Evolutionary conservation across 2,113 vertebrate species (phyloP).

Genomic region (Triplophysa dalaica): DNA sequence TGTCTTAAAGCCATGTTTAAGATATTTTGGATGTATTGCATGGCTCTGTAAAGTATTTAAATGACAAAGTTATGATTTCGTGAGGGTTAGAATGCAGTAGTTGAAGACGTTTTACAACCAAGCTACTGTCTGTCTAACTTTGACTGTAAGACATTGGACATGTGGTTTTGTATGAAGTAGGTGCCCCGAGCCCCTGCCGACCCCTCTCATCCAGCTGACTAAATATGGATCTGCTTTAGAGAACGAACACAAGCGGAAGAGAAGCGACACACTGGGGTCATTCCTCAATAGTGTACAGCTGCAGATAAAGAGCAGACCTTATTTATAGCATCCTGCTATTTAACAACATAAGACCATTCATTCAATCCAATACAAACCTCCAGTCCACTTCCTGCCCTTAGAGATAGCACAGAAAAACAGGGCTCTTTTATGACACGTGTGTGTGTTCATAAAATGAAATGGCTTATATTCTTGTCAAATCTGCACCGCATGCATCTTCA

Average conservation of each 20-base stretch:
- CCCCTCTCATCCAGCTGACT: constrained; percentile 18
- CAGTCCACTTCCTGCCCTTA: background rate
- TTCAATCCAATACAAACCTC: constrained; percentile 7
- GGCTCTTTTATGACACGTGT: background rate
- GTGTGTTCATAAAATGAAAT: background rate
- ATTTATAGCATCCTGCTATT: constrained; percentile 30
- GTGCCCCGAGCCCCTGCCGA: background rate
- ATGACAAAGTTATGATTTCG: background rate
- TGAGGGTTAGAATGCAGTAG: background rate
- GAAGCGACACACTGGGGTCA: background rate
- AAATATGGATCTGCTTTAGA: constrained; percentile 14
- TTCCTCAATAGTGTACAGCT: constrained; percentile 15
- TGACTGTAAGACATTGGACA: background rate
- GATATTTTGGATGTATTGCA: background rate
- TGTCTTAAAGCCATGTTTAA: background rate
- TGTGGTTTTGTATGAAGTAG: background rate
- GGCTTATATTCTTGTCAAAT: background rate
- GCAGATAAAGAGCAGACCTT: constrained; percentile 29
- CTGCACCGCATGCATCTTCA: too few species aligned
- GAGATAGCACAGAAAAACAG: background rate
- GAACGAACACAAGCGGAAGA: constrained; percentile 10
- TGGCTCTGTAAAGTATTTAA: background rate
- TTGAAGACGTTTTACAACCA: background rate
- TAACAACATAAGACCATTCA: background rate
- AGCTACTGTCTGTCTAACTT: background rate